A percentile compares a stretch with the other conserved stretches of the same genome.
Conservation (phyloP, 1,140 invertebrate species). For the Habropoda laboriosa region DNA sequence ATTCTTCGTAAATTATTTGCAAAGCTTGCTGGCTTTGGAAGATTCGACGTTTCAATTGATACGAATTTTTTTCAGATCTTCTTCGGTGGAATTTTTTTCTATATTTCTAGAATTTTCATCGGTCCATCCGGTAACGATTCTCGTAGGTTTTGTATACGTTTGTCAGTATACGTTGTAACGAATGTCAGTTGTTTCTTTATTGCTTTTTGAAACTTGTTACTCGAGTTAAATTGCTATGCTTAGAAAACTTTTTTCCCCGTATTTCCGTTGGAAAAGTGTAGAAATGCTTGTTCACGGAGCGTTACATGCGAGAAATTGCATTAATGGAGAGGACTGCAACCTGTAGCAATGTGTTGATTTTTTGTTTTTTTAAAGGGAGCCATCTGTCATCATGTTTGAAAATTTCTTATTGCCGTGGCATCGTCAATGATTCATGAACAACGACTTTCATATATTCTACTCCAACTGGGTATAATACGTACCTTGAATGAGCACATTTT, state of each 20-base stretch:
- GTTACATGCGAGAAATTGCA: not conserved
- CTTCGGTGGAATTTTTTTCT: too few relatives aligned
- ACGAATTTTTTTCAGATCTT: too few relatives aligned
- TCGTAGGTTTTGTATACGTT: too few relatives aligned
- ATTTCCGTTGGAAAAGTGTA: not conserved
- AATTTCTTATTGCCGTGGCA: conserved; percentile 5
- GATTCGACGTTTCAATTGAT: too few relatives aligned
- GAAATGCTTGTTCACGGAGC: not conserved
- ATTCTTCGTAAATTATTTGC: too few relatives aligned
- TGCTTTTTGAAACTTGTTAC: too few relatives aligned
- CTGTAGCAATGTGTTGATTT: not conserved
- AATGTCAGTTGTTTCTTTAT: too few relatives aligned
- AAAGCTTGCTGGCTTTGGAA: too few relatives aligned
- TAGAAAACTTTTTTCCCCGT: not conserved
- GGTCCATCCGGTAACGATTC: too few relatives aligned
- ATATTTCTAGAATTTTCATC: too few relatives aligned
- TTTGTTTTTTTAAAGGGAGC: conserved; percentile 11
- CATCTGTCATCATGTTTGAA: not conserved
- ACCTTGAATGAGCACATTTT: not conserved
- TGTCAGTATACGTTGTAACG: too few relatives aligned
- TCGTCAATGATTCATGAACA: conserved; percentile 8
- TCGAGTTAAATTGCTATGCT: not conserved
- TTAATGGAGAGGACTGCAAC: not conserved
- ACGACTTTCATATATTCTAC: not conserved
- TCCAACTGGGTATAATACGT: not conserved